phyloP scores from a whole-genome alignment of 2,113 vertebrate species.

The Vicugna pacos region DNA sequence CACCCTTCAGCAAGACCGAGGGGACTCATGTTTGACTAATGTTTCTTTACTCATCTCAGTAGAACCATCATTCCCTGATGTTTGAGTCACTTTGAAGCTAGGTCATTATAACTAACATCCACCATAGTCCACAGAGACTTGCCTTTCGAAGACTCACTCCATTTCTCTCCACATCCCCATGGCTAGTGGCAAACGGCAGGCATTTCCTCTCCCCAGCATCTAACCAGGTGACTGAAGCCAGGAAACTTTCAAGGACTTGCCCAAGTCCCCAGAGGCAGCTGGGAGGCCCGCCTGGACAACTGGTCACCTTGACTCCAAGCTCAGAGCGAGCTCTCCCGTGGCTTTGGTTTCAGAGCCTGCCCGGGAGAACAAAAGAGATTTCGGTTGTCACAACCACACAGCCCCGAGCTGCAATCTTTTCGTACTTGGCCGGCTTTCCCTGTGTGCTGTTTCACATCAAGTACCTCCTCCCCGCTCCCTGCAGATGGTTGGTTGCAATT shows the following conservation, averaged over 20 bases:
- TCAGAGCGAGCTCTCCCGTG: neutral
- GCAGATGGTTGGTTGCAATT: conserved; percentile 72
- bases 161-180: neutral
- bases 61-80: neutral
- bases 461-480: conserved; percentile 9
- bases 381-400: conserved; percentile 69
- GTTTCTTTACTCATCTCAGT: neutral
- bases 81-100: neutral
- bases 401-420: conserved; percentile 31
- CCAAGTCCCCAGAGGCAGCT: neutral
- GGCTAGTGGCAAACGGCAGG: neutral
- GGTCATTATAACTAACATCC: neutral
- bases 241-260: neutral
- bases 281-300: neutral
- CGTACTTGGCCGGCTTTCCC: conserved; percentile 79
- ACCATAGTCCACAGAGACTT: neutral
- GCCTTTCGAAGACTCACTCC: neutral
- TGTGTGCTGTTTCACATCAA: conserved; percentile 80
- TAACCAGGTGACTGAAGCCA: neutral
- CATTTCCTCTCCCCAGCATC: neutral
- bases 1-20: rapidly evolving
- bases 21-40: neutral
- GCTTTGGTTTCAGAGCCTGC: conserved; percentile 56
- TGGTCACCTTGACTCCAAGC: neutral
- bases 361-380: conserved; percentile 80